These are phyloP conservation scores for Galemys pyrenaicus DNA, from an alignment of 2,113 vertebrate species.

Conservation along the genomic window DNA sequence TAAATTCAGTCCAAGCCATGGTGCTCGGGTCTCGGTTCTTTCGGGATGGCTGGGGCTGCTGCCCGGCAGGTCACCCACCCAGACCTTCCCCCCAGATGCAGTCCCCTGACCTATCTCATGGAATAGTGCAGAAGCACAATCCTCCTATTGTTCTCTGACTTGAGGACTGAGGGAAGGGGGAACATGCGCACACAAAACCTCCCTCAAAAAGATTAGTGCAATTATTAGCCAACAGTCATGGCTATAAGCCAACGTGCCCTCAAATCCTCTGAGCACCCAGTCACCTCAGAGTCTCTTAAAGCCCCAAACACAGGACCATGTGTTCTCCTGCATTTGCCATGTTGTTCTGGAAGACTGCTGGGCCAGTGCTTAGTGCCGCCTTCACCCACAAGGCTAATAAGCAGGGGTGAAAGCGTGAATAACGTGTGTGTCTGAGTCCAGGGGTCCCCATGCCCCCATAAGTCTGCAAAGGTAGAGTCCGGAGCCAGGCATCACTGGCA, in stretches of 20 bases:
- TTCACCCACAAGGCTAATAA: conserved; percentile 53
- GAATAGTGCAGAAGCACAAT: conserved; percentile 55
- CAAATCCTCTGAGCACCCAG: conserved; percentile 21
- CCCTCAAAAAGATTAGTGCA: conserved; percentile 58
- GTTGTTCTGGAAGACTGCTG: background rate
- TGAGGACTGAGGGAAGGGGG: background rate
- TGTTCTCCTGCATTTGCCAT: background rate
- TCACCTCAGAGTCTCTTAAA: background rate
- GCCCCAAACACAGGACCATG: conserved; percentile 49
- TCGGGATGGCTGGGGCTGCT: conserved; percentile 38
- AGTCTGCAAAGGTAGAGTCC: conserved; percentile 8
- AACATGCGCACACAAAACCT: conserved; percentile 35
- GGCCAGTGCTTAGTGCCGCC: background rate
- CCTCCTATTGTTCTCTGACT: conserved; percentile 60
- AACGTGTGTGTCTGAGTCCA: background rate
- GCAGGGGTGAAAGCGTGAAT: background rate
- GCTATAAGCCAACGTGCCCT: conserved; percentile 61
- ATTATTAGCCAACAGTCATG: conserved; percentile 71
- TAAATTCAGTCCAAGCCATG: conserved; percentile 25
- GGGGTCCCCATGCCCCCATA: background rate
- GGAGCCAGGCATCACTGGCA: background rate
- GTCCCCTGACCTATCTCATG: conserved; percentile 40
- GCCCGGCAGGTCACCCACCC: background rate
- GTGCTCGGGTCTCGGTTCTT: conserved; percentile 23
- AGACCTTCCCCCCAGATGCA: conserved; percentile 10